Conservation (phyloP, 2,113 vertebrate species). For the Thinocorus orbignyianus region DNA sequence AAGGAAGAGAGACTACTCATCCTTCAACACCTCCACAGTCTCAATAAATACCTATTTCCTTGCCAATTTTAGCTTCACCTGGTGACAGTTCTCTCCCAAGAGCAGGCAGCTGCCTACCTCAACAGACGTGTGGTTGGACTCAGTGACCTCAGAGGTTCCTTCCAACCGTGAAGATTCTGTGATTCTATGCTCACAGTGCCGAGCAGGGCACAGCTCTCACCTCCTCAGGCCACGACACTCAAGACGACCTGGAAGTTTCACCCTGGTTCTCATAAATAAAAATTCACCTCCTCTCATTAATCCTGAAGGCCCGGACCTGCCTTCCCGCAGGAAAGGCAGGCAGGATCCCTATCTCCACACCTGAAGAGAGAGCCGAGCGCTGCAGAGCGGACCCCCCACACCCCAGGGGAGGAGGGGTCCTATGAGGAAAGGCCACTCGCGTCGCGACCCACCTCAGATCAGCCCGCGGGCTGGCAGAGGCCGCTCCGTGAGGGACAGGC, state of each 20-base stretch:
- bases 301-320: neutral
- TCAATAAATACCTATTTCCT: neutral
- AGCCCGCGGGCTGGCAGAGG: accelerated
- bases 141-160: too few relatives aligned
- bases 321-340: accelerated
- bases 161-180: too few relatives aligned
- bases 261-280: neutral
- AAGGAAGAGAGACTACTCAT: neutral
- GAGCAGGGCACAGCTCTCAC: neutral
- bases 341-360: accelerated
- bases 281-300: neutral
- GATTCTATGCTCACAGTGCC: too few relatives aligned
- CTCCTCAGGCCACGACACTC: accelerated
- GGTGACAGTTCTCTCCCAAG: neutral
- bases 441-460: accelerated
- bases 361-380: neutral
- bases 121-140: too few relatives aligned
- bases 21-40: neutral
- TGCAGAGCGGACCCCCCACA: accelerated
- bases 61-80: too few relatives aligned
- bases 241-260: neutral
- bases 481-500: accelerated
- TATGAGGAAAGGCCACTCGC: accelerated
- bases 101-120: accelerated
- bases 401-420: too few relatives aligned